These are phyloP conservation scores for Stomorhina lunata DNA, from an alignment of 2,888 invertebrate genomes.

Conservation along the genomic window DNA sequence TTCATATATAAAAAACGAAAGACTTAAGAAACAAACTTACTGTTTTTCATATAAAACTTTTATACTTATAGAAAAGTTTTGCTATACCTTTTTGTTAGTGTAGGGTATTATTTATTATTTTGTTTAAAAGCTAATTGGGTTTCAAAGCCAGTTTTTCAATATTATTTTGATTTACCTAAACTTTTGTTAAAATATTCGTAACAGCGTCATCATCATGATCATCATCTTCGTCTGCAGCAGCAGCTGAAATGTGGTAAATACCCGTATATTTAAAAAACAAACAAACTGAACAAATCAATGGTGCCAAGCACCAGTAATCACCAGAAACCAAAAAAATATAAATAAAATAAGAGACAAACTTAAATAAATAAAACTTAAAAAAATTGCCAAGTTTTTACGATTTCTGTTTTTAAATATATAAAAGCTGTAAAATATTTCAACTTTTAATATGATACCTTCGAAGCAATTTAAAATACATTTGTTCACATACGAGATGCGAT, in stretches of 20 bases:
- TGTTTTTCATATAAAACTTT: too few species aligned
- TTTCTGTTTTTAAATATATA: constrained; percentile 8
- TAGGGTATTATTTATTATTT: too few species aligned
- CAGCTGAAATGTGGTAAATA: constrained; percentile 8
- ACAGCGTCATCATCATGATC: constrained; percentile 45
- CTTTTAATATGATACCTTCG: too few species aligned
- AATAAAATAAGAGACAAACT: not conserved
- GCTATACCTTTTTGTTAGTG: too few species aligned
- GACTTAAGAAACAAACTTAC: too few species aligned
- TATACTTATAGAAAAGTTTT: too few species aligned
- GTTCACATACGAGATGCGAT: constrained; percentile 47
- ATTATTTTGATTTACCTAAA: constrained; percentile 33
- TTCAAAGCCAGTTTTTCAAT: constrained; percentile 25
- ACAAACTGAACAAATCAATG: constrained; percentile 40
- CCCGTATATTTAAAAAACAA: constrained; percentile 21
- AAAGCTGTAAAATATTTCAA: constrained; percentile 61
- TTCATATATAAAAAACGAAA: too few species aligned
- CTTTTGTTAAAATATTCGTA: constrained; percentile 50
- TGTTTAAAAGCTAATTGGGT: constrained; percentile 35
- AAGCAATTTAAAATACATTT: constrained; percentile 63
- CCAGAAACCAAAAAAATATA: constrained; percentile 45
- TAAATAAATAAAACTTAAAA: constrained; percentile 29
- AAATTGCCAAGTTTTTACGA: constrained; percentile 32
- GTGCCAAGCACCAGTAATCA: constrained; percentile 67
- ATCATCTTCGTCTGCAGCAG: constrained; percentile 20